Evolutionary conservation across 2,797 vertebrate genomes (phyloP), one percentile per base, ranked within the genome.

Genomic region (Centropyge bicolor): DNA sequence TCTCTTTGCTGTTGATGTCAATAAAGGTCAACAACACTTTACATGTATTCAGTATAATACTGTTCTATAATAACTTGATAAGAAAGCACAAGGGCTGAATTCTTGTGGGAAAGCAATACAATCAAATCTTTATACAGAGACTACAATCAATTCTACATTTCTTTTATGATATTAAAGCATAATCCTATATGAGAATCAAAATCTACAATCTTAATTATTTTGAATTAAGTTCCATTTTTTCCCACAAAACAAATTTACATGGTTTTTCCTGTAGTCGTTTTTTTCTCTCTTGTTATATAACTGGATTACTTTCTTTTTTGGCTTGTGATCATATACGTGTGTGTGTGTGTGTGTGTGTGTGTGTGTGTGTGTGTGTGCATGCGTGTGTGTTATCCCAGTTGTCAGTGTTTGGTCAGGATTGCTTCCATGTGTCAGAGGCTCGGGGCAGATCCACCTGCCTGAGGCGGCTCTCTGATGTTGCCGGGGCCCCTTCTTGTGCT

Each of bases 361-460:
- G 6, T 38, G 45, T 13, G 61, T 64, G 69, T 55, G 12, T 4
- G 48, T 46, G 56, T 38, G 61, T 38, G 74, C 38, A 13, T 19
- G 35, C 27, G n/a, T 45, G 60, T 31, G 69, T 48, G 16, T 43
- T 9, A 17, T 61, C 57, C 46, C 48, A n/a, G 31, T 27, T 78
- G 84, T 66, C 46, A 40, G 63, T 40, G 60, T 70, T 65, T 51
- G 86, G 76, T 84, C 72, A 77, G 78, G 70, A 43, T 16, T 66
- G 66, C 74, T 67, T 88, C 71, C 57, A 36, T 72, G 60, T 81
- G 82, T 83, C 70, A 51, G 61, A 70, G 43, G 43, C 68, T 43
- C n/a, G 10, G 56, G 59, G 76, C 74, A 52, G 49, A 80, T 72
- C 65, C 82, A 71, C 77, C 78, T 75, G 82, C 85, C 80, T 20